Percentiles rank a stretch among this genome's conserved stretches.
phyloP scores from a whole-genome alignment of 1,140 invertebrate genomes.

The Teleopsis dalmanni region DNA sequence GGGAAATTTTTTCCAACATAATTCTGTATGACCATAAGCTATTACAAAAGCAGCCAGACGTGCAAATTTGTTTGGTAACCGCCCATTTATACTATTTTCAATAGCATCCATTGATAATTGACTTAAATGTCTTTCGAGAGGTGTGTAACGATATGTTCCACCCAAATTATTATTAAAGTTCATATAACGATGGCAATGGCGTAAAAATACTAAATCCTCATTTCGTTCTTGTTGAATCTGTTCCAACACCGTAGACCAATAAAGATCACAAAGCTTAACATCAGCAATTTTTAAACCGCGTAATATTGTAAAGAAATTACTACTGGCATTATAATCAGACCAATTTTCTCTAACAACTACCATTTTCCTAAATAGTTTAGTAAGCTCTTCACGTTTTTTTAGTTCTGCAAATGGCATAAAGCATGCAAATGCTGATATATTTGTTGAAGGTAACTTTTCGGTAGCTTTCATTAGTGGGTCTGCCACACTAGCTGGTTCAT shows the following conservation, averaged over 20 bases:
- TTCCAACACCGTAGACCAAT: constrained; percentile 39
- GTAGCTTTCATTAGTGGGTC: constrained; percentile 17
- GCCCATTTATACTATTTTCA: constrained; percentile 27
- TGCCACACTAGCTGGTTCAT: constrained; percentile 28
- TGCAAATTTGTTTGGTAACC: constrained; percentile 42
- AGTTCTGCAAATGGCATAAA: constrained; percentile 33
- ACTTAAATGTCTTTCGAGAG: constrained; percentile 45
- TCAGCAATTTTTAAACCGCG: constrained; percentile 45
- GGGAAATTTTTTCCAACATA: constrained; percentile 32
- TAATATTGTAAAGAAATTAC: constrained; percentile 39
- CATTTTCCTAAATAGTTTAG: constrained; percentile 30
- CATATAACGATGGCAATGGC: constrained; percentile 47
- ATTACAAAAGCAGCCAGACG: constrained; percentile 45
- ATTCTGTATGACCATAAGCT: constrained; percentile 41
- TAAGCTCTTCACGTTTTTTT: constrained; percentile 30
- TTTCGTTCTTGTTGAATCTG: constrained; percentile 18
- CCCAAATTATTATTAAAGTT: constrained; percentile 48
- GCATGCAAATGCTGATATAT: constrained; percentile 20
- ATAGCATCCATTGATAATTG: constrained; percentile 41
- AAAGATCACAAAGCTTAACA: constrained; percentile 36
- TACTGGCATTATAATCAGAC: constrained; percentile 15
- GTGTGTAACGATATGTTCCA: constrained; percentile 43
- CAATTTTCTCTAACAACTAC: constrained; percentile 22
- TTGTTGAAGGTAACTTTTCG: constrained; percentile 16
- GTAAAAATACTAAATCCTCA: constrained; percentile 32